phyloP scores from a whole-genome alignment of 2,113 vertebrate genomes.

The Antennarius striatus region DNA sequence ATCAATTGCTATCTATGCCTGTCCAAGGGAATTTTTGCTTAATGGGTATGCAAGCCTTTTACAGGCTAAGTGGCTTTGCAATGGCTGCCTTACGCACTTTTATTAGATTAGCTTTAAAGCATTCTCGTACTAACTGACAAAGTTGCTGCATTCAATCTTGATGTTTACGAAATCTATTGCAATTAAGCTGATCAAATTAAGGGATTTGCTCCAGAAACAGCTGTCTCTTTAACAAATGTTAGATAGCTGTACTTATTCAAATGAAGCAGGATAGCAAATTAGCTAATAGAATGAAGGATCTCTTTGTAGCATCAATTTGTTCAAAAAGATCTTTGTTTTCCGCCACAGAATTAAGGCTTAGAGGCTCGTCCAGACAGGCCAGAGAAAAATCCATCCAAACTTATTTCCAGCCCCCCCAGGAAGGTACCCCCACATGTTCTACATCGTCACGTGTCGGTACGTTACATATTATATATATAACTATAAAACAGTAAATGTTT shows the following conservation, averaged over 20 bases:
- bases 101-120: constrained; percentile 83
- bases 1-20: constrained; percentile 80
- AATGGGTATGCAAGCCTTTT: constrained; percentile 78
- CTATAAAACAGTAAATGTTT: too few relatives aligned
- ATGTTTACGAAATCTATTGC: constrained; percentile 84
- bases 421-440: too few relatives aligned
- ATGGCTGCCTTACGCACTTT: constrained; percentile 74
- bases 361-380: constrained; percentile 4
- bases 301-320: constrained; percentile 74
- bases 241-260: constrained; percentile 77
- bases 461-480: too few relatives aligned
- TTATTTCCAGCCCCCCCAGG: constrained; percentile 3
- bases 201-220: constrained; percentile 77
- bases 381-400: constrained; percentile 32
- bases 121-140: constrained; percentile 79
- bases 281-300: constrained; percentile 77
- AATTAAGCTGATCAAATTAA: constrained; percentile 84
- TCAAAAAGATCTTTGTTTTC: constrained; percentile 65
- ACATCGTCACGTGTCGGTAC: too few relatives aligned
- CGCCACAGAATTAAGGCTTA: constrained; percentile 28
- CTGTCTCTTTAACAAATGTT: constrained; percentile 79
- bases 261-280: constrained; percentile 76
- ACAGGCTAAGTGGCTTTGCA: constrained; percentile 76
- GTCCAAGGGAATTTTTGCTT: constrained; percentile 76
- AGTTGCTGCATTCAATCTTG: constrained; percentile 83